phyloP scores from a whole-genome alignment of 1,140 invertebrate genomes.

The Teleopsis dalmanni region DNA sequence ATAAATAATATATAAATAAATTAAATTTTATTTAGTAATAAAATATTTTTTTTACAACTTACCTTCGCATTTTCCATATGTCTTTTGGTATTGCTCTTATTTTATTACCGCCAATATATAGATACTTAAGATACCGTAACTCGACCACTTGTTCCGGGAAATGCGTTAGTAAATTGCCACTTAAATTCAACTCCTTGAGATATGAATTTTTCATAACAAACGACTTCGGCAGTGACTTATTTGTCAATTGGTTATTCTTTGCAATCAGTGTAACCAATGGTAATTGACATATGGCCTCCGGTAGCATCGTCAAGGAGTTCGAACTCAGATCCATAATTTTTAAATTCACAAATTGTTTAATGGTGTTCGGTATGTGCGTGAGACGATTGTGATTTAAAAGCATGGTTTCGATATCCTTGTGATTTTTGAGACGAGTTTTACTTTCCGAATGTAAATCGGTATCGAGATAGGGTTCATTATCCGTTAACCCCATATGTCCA shows the following conservation, averaged over 20 bases:
- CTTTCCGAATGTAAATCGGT: slow-evolving; percentile 41
- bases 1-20: not conserved
- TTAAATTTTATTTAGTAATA: not conserved
- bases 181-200: slow-evolving; percentile 81
- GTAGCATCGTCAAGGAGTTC: slow-evolving; percentile 69
- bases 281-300: slow-evolving; percentile 60
- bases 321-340: slow-evolving; percentile 78
- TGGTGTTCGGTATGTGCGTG: slow-evolving; percentile 46
- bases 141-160: slow-evolving; percentile 85
- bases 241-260: slow-evolving; percentile 79
- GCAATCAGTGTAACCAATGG: slow-evolving; percentile 68
- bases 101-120: slow-evolving; percentile 85
- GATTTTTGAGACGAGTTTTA: slow-evolving; percentile 51
- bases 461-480: slow-evolving; percentile 49
- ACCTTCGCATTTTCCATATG: slow-evolving; percentile 73
- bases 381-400: slow-evolving; percentile 66
- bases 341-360: slow-evolving; percentile 59
- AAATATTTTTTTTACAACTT: slow-evolving; percentile 20
- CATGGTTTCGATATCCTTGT: slow-evolving; percentile 53
- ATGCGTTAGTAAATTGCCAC: slow-evolving; percentile 76
- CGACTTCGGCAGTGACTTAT: slow-evolving; percentile 77
- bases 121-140: slow-evolving; percentile 63
- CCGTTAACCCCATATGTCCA: slow-evolving; percentile 58
- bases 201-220: slow-evolving; percentile 48
- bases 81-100: slow-evolving; percentile 74